phyloP scores from a whole-genome alignment of 2,113 vertebrate genomes.

The Macquaria australasica region DNA sequence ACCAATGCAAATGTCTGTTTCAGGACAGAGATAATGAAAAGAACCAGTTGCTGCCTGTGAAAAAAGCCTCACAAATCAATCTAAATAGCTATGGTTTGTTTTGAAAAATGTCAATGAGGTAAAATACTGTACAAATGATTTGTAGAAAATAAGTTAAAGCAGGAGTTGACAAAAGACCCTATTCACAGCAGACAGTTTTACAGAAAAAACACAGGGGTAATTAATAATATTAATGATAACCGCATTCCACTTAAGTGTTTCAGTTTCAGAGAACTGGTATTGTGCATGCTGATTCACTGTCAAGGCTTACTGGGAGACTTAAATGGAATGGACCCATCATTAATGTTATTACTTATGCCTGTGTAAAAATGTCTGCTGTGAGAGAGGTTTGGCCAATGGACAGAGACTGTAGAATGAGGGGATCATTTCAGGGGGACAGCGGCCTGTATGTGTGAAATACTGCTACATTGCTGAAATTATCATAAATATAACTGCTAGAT shows the following conservation, averaged over 20 bases:
- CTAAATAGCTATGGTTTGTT: background rate
- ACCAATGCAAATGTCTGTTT: background rate
- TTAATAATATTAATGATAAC: too few relatives aligned
- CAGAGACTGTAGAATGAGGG: background rate
- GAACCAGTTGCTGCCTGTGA: background rate
- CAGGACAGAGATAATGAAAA: background rate
- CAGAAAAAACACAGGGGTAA: background rate
- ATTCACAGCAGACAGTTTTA: background rate
- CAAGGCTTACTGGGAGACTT: background rate
- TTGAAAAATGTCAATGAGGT: background rate
- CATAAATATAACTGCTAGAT: background rate
- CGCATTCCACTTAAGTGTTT: background rate
- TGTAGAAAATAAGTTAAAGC: background rate
- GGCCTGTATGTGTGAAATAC: background rate
- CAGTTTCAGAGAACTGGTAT: background rate
- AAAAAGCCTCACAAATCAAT: too few relatives aligned
- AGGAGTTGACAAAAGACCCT: background rate
- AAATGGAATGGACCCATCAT: too few relatives aligned
- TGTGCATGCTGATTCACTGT: background rate
- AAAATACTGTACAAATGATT: background rate
- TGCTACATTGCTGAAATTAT: background rate
- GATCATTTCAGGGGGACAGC: background rate
- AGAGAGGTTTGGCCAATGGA: background rate
- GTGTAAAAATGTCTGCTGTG: background rate
- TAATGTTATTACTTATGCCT: too few relatives aligned